Evolutionary conservation across 2,113 vertebrate species (phyloP), one percentile per base, ranked within the genome.

Genomic region (Cochlearius cochlearius): DNA sequence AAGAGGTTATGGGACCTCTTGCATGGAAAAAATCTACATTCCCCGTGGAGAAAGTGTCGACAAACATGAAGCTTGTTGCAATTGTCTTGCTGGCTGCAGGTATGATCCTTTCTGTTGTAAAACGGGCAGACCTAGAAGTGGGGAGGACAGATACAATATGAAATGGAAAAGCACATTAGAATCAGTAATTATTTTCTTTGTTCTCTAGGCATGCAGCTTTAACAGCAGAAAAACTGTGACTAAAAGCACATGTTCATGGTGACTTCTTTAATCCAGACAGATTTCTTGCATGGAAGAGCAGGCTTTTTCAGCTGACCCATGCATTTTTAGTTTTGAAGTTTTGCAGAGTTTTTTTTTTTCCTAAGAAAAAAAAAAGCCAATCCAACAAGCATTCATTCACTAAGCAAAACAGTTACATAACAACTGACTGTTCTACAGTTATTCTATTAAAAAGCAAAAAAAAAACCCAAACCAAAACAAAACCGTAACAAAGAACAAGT

Each of bases 31-130:
- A 97, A 98, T 38, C 55, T 96, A 80, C 98, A 98, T 8, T 77
- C 91, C 18, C 98, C 98, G 2, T 36, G 79, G 21, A 98, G 97
- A 16, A 98, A 98, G 76, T 97, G 90, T 8, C 89, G 97, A 89
- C 98, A 98, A 56, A 98, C 21, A 3, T 98, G 98, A 34, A 98
- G 97, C 73, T 81, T 98, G 76, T 23, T 77, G 91, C 98, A 98
- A 29, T 93, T 94, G 14, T 90, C 86, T 45, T 82, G 76, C 20
- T 97, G 92, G 30, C 2, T 77, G 86, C 98, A 98, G 36, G 14
- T 50, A 13, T 15, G 20, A 47, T 87, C 92, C 3, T 94, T 97
- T 85, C 47, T 97, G 92, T 98, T 98, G 94, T 98, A 98, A 52
- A 91, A 77, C 0, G 66, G 41, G 73, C 98, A 98, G 58, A 95